Conservation (phyloP, 1,140 invertebrate genomes). For the Venustaconcha ellipsiformis region DNA sequence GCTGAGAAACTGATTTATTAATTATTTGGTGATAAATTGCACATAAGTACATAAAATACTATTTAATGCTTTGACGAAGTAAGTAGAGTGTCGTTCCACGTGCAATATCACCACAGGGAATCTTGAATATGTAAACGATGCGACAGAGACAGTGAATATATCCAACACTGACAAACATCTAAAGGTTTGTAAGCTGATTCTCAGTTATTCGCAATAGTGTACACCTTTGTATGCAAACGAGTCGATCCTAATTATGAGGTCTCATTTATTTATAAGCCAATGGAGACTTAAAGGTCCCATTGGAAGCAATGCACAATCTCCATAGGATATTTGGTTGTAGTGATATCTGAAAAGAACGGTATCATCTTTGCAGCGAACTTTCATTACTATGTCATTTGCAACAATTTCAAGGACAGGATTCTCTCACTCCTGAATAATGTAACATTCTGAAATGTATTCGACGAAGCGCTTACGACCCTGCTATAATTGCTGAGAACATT, state of each 20-base stretch:
- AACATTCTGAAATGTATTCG: conserved; percentile 11
- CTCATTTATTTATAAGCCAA: conserved; percentile 25
- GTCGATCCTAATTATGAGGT: conserved; percentile 13
- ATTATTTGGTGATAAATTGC: no score
- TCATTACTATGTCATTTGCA: conserved; percentile 14
- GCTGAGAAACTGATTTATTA: no score
- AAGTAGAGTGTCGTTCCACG: no score
- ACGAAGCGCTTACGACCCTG: conserved; percentile 11
- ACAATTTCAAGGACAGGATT: conserved; percentile 5
- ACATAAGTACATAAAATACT: no score
- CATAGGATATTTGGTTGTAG: conserved; percentile 19
- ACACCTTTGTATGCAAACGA: conserved; percentile 15
- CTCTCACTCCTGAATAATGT: conserved; percentile 12
- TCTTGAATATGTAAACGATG: no score
- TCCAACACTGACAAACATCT: conserved; percentile 22
- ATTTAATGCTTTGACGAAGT: no score
- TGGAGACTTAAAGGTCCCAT: conserved; percentile 15
- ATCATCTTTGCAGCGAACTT: conserved; percentile 18
- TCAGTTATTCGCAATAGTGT: conserved; percentile 23
- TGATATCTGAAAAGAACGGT: conserved; percentile 31
- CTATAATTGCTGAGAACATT: neutral
- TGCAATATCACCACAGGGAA: no score
- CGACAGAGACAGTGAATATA: neutral
- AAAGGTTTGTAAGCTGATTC: conserved; percentile 9
- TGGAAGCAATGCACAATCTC: conserved; percentile 23